Evolutionary conservation across 2,888 invertebrate species (phyloP).

Genomic region (Tanaodytes sp.): DNA sequence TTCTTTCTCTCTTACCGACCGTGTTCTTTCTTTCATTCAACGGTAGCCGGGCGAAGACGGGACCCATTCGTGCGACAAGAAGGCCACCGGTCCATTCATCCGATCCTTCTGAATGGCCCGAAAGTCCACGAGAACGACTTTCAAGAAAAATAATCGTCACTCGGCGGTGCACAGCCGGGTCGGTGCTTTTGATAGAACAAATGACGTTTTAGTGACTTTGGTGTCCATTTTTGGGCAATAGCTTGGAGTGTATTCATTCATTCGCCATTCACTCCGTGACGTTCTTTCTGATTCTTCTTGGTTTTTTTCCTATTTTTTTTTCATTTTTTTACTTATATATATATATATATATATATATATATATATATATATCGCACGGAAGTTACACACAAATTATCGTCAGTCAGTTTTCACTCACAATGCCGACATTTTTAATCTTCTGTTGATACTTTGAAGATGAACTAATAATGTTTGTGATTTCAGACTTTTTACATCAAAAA

Average conservation of each 20-base stretch:
- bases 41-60: slow-evolving; percentile 42
- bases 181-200: slow-evolving; percentile 63
- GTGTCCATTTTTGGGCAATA: slow-evolving; percentile 47
- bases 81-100: slow-evolving; percentile 42
- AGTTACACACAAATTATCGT: slow-evolving; percentile 49
- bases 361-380: too few relatives aligned
- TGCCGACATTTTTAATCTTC: slow-evolving; percentile 26
- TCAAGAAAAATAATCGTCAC: slow-evolving; percentile 50
- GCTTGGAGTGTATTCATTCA: slow-evolving; percentile 45
- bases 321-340: too few relatives aligned
- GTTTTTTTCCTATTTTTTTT: neutral
- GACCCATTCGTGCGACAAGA: slow-evolving; percentile 26
- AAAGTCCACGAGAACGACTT: slow-evolving; percentile 41
- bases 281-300: slow-evolving; percentile 6
- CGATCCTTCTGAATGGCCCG: slow-evolving; percentile 49
- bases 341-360: too few relatives aligned
- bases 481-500: too few relatives aligned
- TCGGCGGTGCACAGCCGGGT: slow-evolving; percentile 29
- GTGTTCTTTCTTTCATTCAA: slow-evolving; percentile 47
- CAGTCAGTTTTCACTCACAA: slow-evolving; percentile 22
- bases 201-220: slow-evolving; percentile 60
- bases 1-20: neutral
- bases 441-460: slow-evolving; percentile 41
- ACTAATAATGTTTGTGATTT: slow-evolving; percentile 33
- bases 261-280: slow-evolving; percentile 1